A percentile compares a stretch with the other conserved stretches of the same genome.
phyloP scores from a whole-genome alignment of 2,888 invertebrate genomes.

The Eucriotettix oculatus region DNA sequence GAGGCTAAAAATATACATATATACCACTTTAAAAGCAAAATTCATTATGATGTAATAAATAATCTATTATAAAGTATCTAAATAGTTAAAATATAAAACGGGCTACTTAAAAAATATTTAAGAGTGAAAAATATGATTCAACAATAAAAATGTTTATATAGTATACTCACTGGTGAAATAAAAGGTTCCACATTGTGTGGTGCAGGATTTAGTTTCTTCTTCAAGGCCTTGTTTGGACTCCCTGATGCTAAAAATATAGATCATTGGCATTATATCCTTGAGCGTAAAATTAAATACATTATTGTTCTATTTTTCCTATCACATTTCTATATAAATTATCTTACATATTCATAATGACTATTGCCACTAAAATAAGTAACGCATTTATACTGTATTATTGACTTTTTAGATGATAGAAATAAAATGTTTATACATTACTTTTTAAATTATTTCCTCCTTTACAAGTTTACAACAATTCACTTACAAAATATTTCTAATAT shows the following conservation, averaged over 20 bases:
- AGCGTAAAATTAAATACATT: not conserved
- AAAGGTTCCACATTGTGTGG: constrained; percentile 1
- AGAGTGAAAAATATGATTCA: not conserved
- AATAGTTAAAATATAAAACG: no score
- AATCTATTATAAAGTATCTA: no score
- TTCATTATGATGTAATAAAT: no score
- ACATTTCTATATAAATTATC: no score
- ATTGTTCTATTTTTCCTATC: no score
- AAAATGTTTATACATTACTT: not conserved
- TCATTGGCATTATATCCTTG: not conserved
- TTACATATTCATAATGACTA: not conserved
- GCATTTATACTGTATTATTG: not conserved
- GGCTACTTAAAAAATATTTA: no score
- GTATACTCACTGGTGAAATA: constrained; percentile 8
- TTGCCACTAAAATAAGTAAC: not conserved
- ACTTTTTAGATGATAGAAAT: not conserved
- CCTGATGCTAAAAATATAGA: constrained; percentile 19
- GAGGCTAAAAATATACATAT: no score
- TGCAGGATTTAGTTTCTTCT: constrained; percentile 17
- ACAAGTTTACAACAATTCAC: no score
- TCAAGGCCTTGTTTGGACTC: constrained; percentile 22
- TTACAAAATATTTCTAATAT: no score
- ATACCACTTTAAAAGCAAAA: no score
- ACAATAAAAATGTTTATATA: not conserved
- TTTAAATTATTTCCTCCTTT: not conserved